These are phyloP conservation scores for Crax fasciolata DNA, from an alignment of 2,797 vertebrate genomes.

Conservation along the genomic window DNA sequence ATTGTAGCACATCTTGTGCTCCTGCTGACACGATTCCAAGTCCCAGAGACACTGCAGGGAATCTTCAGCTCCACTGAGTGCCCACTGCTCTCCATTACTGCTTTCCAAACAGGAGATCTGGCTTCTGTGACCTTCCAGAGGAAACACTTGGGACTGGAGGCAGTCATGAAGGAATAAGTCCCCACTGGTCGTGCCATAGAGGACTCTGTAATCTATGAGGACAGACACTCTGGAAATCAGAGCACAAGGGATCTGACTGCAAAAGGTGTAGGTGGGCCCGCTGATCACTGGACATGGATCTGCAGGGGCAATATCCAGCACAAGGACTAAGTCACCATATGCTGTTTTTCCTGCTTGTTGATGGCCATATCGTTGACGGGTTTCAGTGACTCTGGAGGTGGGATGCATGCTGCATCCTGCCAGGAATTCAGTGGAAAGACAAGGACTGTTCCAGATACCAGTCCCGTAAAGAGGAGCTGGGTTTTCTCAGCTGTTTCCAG, in stretches of 20 bases:
- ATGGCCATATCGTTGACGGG: conserved; percentile 74
- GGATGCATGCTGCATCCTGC: conserved; percentile 85
- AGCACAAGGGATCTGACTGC: conserved; percentile 77
- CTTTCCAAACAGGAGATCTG: conserved; percentile 83
- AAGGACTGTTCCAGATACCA: conserved; percentile 84
- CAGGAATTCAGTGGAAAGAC: conserved; percentile 85
- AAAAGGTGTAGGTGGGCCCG: conserved; percentile 75
- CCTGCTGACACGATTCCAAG: conserved; percentile 79
- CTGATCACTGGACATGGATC: conserved; percentile 82
- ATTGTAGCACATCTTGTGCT: conserved; percentile 85
- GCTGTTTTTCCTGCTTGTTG: conserved; percentile 80
- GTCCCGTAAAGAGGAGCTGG: conserved; percentile 84
- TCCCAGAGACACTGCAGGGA: conserved; percentile 87
- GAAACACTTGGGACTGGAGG: neutral
- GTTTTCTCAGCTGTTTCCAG: conserved; percentile 84
- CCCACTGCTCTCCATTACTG: conserved; percentile 82
- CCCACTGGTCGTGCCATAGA: conserved; percentile 80
- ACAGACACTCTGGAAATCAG: conserved; percentile 80
- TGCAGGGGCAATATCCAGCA: conserved; percentile 83
- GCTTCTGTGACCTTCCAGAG: conserved; percentile 83
- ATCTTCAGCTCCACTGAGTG: conserved; percentile 84
- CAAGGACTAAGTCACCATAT: conserved; percentile 74
- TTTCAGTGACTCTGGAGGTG: conserved; percentile 83
- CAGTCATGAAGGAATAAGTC: conserved; percentile 81
- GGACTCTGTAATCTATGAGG: conserved; percentile 73